phyloP scores from a whole-genome alignment of 2,888 invertebrate genomes.

The Melipona bicolor region DNA sequence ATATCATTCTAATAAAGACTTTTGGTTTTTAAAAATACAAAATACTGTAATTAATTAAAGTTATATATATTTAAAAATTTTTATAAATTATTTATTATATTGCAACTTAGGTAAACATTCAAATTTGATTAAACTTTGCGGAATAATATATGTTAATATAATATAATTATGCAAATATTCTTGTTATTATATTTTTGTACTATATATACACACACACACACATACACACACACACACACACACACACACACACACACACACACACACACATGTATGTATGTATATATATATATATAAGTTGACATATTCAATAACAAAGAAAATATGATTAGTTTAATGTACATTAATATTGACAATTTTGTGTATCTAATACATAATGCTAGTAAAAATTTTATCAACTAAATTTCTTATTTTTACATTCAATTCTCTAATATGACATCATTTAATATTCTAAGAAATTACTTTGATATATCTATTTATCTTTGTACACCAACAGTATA shows the following conservation, averaged over 20 bases:
- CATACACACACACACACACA: no score
- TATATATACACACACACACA: background rate
- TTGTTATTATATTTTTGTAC: conserved; percentile 60
- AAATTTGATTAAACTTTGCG: conserved; percentile 58
- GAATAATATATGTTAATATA: conserved; percentile 71
- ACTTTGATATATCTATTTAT: conserved; percentile 59
- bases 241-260: no score
- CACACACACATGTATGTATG: no score
- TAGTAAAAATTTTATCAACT: conserved; percentile 50
- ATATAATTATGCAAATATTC: conserved; percentile 72
- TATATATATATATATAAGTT: conserved; percentile 24
- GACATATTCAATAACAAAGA: conserved; percentile 41
- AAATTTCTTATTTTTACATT: conserved; percentile 44
- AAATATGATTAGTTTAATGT: conserved; percentile 55
- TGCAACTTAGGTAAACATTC: conserved; percentile 56
- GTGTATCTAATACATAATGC: conserved; percentile 33
- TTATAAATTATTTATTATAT: conserved; percentile 68
- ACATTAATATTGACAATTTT: conserved; percentile 47
- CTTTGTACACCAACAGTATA: conserved; percentile 65
- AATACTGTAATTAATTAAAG: conserved; percentile 23
- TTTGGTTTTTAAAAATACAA: conserved; percentile 3
- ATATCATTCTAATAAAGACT: conserved; percentile 16
- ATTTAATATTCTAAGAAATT: conserved; percentile 51
- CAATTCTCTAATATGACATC: conserved; percentile 40
- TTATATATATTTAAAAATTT: conserved; percentile 43